Evolutionary conservation across 1,140 invertebrate genomes (phyloP).

Genomic region (Drosophila asahinai): DNA sequence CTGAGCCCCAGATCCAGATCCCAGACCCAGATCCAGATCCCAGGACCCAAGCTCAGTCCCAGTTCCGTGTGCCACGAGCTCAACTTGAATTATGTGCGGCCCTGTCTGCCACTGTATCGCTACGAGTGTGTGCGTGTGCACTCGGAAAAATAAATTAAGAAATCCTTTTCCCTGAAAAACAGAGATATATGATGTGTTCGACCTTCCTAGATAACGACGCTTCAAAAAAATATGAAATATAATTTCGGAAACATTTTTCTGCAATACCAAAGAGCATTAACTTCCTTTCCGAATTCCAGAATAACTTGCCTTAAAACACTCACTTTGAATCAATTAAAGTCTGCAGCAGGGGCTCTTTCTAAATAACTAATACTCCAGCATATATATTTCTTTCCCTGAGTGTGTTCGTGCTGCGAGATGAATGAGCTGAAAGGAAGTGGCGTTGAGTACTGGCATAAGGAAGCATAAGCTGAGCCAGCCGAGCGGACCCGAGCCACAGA

Average conservation of each 20-base stretch:
- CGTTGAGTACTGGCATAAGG: slow-evolving; percentile 81
- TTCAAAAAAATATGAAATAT: too few species aligned
- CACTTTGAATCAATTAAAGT: background rate
- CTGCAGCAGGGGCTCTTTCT: background rate
- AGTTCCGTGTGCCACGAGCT: slow-evolving; percentile 71
- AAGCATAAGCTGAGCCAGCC: slow-evolving; percentile 67
- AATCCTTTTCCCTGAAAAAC: too few species aligned
- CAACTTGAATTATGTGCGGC: slow-evolving; percentile 81
- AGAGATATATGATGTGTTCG: too few species aligned
- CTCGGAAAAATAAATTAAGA: background rate
- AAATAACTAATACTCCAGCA: background rate
- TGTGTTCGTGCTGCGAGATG: slow-evolving; percentile 65
- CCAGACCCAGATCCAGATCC: slow-evolving; percentile 42
- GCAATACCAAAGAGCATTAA: background rate
- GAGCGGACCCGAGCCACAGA: slow-evolving; percentile 36
- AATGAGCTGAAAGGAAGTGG: slow-evolving; percentile 78
- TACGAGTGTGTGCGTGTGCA: slow-evolving; percentile 32
- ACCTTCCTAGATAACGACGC: too few species aligned
- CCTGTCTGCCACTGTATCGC: slow-evolving; percentile 46
- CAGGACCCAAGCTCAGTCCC: slow-evolving; percentile 42
- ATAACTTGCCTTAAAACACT: background rate
- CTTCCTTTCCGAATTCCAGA: background rate
- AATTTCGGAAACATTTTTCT: too few species aligned
- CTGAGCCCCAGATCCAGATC: slow-evolving; percentile 65
- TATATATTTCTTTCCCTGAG: slow-evolving; percentile 6